Evolutionary conservation across 2,888 invertebrate species (phyloP).

Genomic region (Rutpela maculata): DNA sequence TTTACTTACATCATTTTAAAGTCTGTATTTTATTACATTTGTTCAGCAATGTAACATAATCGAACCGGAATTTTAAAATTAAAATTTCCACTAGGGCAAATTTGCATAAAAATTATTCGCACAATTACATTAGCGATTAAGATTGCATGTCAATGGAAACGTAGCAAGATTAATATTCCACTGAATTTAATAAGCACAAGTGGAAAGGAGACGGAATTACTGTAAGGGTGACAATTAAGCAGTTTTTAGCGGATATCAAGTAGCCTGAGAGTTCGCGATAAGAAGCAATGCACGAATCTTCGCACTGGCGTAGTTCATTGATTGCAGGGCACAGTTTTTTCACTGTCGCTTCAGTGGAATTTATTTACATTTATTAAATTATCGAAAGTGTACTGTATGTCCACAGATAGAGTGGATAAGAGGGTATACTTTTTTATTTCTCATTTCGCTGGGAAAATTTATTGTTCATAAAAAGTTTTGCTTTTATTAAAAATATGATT

Average conservation of each 20-base stretch:
- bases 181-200: conserved; percentile 33
- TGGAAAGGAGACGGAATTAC: neutral
- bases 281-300: neutral
- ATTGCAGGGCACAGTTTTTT: conserved; percentile 5
- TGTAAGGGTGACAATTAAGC: conserved; percentile 33
- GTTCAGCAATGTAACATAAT: neutral
- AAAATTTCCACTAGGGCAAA: neutral
- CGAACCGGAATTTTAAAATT: neutral
- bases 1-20: too few relatives aligned
- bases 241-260: conserved; percentile 22
- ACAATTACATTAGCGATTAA: conserved; percentile 23
- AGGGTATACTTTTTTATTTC: too few relatives aligned
- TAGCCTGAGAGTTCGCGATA: conserved; percentile 35
- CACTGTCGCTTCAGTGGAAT: neutral
- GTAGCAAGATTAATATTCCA: conserved; percentile 25
- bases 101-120: conserved; percentile 16
- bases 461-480: too few relatives aligned
- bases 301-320: neutral
- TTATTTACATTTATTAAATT: conserved; percentile 2
- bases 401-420: too few relatives aligned
- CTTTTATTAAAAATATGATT: too few relatives aligned
- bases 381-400: neutral
- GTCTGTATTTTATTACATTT: neutral
- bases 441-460: too few relatives aligned
- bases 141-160: conserved; percentile 18